These are phyloP conservation scores for Porites lobata DNA, from an alignment of 92 coral and sea anemone species.

Conservation along the genomic window DNA sequence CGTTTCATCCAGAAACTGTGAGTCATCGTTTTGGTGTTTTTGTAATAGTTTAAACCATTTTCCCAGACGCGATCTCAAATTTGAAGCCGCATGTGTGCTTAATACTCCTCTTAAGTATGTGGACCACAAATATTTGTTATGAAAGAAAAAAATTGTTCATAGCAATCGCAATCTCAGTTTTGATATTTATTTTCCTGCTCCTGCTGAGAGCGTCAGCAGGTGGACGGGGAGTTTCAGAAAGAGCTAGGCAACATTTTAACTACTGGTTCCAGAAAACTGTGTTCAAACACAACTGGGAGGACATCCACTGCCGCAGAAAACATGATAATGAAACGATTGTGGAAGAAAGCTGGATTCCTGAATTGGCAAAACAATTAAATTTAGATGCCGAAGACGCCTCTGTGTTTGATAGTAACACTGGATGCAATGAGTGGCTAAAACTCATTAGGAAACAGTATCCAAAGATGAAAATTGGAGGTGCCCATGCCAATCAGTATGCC, in stretches of 20 bases:
- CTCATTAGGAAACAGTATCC: constrained; percentile 77
- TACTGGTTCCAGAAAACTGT: constrained; percentile 91
- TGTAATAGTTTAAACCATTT: too few species aligned
- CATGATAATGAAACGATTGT: constrained; percentile 71
- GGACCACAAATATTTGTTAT: too few species aligned
- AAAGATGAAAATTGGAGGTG: constrained; percentile 80
- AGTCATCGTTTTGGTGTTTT: too few species aligned
- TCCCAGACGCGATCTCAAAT: too few species aligned
- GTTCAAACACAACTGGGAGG: constrained; percentile 90
- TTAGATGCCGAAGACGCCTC: constrained; percentile 76
- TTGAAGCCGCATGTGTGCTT: too few species aligned
- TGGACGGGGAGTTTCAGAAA: too few species aligned
- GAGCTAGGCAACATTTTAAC: constrained; percentile 72
- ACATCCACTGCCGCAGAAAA: constrained; percentile 77
- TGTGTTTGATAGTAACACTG: constrained; percentile 89
- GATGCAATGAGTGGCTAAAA: constrained; percentile 88
- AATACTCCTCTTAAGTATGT: too few species aligned
- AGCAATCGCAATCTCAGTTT: too few species aligned
- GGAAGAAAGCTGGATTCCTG: constrained; percentile 75
- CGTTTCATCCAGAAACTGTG: too few species aligned
- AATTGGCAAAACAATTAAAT: constrained; percentile 81
- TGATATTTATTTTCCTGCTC: too few species aligned
- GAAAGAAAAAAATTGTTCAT: too few species aligned
- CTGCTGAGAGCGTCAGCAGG: too few species aligned
- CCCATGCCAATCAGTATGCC: constrained; percentile 85